Evolutionary conservation across 2,113 vertebrate genomes (phyloP).

Genomic region (Ciconia maguari): DNA sequence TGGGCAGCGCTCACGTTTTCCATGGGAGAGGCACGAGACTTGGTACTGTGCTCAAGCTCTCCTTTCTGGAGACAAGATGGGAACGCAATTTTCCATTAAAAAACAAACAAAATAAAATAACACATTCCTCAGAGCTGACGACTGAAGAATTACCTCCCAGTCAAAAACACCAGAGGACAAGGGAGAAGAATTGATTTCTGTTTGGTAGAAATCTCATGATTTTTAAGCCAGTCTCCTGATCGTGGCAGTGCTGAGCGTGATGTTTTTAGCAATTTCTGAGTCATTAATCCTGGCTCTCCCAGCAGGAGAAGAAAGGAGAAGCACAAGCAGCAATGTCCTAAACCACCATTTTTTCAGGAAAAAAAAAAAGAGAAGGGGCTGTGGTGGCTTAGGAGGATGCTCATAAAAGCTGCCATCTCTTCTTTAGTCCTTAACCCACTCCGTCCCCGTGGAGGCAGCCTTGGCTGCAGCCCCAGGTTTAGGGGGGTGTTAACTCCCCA

Average conservation of each 20-base stretch:
- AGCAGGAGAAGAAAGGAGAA: neutral
- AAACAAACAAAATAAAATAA: neutral
- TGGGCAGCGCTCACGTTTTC: neutral
- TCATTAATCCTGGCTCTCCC: constrained; percentile 50
- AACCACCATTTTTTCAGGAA: neutral
- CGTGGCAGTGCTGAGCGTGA: constrained; percentile 33
- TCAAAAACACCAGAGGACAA: neutral
- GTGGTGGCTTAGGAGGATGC: neutral
- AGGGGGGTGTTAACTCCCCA: neutral
- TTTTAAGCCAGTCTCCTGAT: constrained; percentile 24
- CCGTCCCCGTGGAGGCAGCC: neutral
- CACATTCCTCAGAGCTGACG: neutral
- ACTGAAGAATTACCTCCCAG: neutral
- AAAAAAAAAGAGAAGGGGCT: neutral
- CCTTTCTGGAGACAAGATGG: neutral
- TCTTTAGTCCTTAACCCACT: neutral
- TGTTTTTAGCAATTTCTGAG: constrained; percentile 65
- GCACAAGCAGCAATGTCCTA: neutral
- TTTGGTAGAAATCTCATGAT: constrained; percentile 48
- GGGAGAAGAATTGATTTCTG: constrained; percentile 3
- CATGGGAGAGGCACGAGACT: neutral
- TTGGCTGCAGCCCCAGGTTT: neutral
- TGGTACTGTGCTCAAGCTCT: neutral
- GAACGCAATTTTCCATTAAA: neutral
- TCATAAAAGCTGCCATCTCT: neutral